phyloP scores from a whole-genome alignment of 2,113 vertebrate genomes.

The Tricholaema leucomelas region DNA sequence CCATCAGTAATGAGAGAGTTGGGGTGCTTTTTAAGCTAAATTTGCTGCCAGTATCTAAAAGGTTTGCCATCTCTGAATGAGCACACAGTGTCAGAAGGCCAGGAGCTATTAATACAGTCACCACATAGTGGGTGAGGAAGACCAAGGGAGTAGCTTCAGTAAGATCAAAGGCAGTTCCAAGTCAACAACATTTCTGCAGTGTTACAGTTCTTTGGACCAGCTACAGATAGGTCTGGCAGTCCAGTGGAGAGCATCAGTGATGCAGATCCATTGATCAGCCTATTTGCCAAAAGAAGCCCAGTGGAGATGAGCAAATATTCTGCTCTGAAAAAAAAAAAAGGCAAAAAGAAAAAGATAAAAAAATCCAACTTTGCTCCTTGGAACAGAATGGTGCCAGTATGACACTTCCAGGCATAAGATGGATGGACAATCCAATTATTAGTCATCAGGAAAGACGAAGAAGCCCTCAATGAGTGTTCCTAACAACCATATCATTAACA shows the following conservation, averaged over 20 bases:
- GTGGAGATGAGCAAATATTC: not conserved
- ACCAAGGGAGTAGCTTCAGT: slow-evolving; percentile 32
- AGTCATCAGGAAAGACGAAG: not conserved
- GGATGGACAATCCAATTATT: not conserved
- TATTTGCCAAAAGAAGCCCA: not conserved
- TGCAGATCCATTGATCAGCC: not conserved
- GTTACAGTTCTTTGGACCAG: not conserved
- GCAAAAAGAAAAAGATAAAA: rapidly evolving
- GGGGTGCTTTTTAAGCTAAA: slow-evolving; percentile 62
- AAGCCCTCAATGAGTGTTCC: not conserved
- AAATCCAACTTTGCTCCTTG: not conserved
- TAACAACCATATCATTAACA: not conserved
- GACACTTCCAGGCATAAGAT: not conserved
- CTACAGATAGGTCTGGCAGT: not conserved
- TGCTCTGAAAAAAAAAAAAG: not conserved
- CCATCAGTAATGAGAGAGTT: slow-evolving; percentile 42
- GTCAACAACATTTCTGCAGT: not conserved
- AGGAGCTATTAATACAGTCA: slow-evolving; percentile 50
- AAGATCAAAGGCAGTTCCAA: slow-evolving; percentile 28
- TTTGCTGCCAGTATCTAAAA: slow-evolving; percentile 63
- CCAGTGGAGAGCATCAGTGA: not conserved
- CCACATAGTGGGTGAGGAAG: slow-evolving; percentile 30
- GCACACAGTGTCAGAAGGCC: slow-evolving; percentile 39
- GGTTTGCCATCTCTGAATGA: slow-evolving; percentile 43
- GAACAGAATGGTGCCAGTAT: not conserved